Percentiles rank a stretch among this genome's conserved stretches.
phyloP scores from a whole-genome alignment of 2,888 invertebrate genomes.

The Phymatocera aterrima region DNA sequence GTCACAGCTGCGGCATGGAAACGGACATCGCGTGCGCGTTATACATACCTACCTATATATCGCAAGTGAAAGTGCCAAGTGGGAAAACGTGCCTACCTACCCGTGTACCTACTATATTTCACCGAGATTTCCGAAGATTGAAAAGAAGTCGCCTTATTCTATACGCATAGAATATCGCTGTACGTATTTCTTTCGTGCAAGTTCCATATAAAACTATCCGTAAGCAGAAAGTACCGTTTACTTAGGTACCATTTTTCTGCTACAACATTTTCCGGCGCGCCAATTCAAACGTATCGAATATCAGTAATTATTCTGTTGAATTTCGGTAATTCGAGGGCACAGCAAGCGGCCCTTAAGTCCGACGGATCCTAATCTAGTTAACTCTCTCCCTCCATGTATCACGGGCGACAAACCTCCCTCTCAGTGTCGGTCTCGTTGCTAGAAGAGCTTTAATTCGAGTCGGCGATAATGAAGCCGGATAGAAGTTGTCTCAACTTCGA shows the following conservation, averaged over 20 bases:
- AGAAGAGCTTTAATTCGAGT: slow-evolving; percentile 3
- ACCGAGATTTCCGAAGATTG: background rate
- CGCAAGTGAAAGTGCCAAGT: slow-evolving; percentile 30
- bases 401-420: background rate
- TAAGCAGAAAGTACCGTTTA: too few species aligned
- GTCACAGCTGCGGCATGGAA: background rate
- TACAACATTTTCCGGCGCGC: background rate
- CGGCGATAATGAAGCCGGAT: slow-evolving; percentile 10
- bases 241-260: background rate
- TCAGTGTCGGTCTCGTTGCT: background rate
- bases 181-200: background rate
- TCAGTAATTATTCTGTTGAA: background rate
- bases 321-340: background rate
- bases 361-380: background rate
- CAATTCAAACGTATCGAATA: background rate
- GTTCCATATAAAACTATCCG: too few species aligned
- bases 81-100: background rate
- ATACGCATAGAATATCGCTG: too few species aligned
- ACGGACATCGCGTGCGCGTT: background rate
- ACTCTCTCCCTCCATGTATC: background rate
- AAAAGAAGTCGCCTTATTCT: background rate
- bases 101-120: background rate
- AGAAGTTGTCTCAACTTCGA: background rate
- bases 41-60: background rate
- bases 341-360: background rate